Percentiles rank a stretch among this genome's conserved stretches.
phyloP scores from a whole-genome alignment of 2,797 vertebrate species.

The Leucoraja ocellata region DNA sequence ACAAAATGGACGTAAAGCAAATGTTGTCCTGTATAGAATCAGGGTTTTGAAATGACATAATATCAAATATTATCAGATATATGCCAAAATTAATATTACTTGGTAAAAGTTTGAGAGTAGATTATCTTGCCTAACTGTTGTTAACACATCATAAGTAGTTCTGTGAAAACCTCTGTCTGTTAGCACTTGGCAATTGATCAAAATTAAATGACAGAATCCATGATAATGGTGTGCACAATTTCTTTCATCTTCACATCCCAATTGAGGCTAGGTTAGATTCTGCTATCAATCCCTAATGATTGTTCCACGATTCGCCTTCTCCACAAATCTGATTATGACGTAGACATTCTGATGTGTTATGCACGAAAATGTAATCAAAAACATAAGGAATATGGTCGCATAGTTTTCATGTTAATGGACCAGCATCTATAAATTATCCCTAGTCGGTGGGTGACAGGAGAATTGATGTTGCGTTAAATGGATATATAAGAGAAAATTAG shows the following conservation, averaged over 20 bases:
- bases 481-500: too few relatives aligned
- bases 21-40: not conserved
- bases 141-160: not conserved
- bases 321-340: not conserved
- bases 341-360: too few relatives aligned
- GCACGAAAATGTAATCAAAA: too few relatives aligned
- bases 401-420: too few relatives aligned
- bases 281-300: not conserved
- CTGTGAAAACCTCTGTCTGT: not conserved
- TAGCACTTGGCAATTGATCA: not conserved
- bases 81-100: not conserved
- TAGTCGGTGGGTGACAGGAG: too few relatives aligned
- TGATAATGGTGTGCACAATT: not conserved
- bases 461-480: too few relatives aligned
- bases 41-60: not conserved
- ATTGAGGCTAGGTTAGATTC: not conserved
- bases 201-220: not conserved
- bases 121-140: not conserved
- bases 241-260: not conserved
- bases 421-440: too few relatives aligned
- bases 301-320: not conserved
- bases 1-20: not conserved
- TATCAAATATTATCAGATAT: slow-evolving; percentile 10
- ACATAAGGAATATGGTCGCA: too few relatives aligned
- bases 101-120: not conserved